Base-by-base conservation (phyloP, 1,140 invertebrate genomes). In the Triops longicaudatus region DNA sequence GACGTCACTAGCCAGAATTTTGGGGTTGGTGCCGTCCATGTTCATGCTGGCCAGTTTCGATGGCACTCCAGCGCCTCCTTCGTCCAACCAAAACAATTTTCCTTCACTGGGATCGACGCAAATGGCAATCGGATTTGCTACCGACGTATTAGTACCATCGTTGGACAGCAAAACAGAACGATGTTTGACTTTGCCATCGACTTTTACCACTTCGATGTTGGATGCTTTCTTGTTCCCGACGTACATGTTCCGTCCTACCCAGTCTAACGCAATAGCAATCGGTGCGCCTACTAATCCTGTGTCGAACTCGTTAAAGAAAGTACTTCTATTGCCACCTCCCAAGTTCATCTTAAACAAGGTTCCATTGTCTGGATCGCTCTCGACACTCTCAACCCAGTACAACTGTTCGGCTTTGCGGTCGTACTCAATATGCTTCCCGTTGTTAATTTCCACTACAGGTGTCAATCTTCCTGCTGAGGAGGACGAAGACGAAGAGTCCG, bases 11-110 rank as follows among this genome's bases (percentile, higher is more conserved):
- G 91, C 84, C 9, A 86, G 76, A 7, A 95, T 88, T 0, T 89
- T 84, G 0, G 95, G 87, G 79, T 93, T 89, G 0, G 88, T 88
- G 0, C 98, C 98, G 82, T 98, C 96, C 95, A 99, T 97, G 81
- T 96, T 93, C 0, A 95, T 95, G 80, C 91, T 89, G 0, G 90
- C 96, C 28, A 99, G 91, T 84, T 99, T 99, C 0, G 91, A 87
- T 0, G 93, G 92, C 0, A 98, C 93, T 11, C 95, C 94, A 78
- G 88, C 91, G 17, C 93, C 94, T 7, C 97, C 98, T 79, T 95
- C 93, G 83, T 99, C 98, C 2, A 97, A 89, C 97, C 97, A 99
- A 85, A 96, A 98, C 9, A 98, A 84, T 86, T 92, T 92, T 71
- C 96, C 98, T 81, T 94, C 92, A 3, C 88, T 88, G 0, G 97